Conservation (phyloP, 2,888 invertebrate species). For the Erebia aethiops region DNA sequence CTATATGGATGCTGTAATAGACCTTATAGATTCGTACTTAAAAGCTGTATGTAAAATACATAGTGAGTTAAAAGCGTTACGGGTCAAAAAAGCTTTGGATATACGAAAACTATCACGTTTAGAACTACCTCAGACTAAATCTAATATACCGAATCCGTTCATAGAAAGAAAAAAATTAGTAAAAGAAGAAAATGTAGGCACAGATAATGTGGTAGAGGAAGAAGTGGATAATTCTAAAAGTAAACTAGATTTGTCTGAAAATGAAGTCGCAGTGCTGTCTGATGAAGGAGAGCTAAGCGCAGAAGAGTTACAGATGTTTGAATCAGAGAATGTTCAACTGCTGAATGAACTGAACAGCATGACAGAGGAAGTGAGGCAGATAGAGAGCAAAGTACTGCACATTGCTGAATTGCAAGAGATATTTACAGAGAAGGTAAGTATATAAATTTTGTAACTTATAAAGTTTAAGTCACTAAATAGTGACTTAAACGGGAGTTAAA, state of each 20-base stretch:
- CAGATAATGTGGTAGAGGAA: slow-evolving; percentile 44
- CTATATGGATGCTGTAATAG: slow-evolving; percentile 89
- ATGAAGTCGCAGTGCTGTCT: slow-evolving; percentile 72
- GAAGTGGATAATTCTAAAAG: slow-evolving; percentile 57
- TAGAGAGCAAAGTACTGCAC: slow-evolving; percentile 96
- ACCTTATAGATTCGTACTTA: slow-evolving; percentile 90
- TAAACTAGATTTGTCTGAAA: slow-evolving; percentile 68
- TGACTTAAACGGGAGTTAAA: too few relatives aligned
- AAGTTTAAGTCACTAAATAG: too few relatives aligned
- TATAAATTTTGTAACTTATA: background rate
- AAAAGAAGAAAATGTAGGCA: slow-evolving; percentile 50
- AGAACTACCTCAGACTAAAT: slow-evolving; percentile 70
- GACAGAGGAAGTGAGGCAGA: slow-evolving; percentile 94
- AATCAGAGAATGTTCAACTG: slow-evolving; percentile 94
- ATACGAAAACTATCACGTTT: slow-evolving; percentile 90
- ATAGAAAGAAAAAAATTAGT: slow-evolving; percentile 54
- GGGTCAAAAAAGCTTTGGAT: slow-evolving; percentile 93
- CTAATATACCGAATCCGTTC: slow-evolving; percentile 65
- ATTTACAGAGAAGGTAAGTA: slow-evolving; percentile 93
- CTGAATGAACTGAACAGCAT: slow-evolving; percentile 94
- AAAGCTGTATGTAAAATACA: slow-evolving; percentile 94
- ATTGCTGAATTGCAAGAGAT: slow-evolving; percentile 97
- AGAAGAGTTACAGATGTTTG: slow-evolving; percentile 96
- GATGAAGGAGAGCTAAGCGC: slow-evolving; percentile 88
- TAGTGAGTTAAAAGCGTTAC: slow-evolving; percentile 92